Evolutionary conservation across 2,113 vertebrate genomes (phyloP).

Genomic region (Phylloscopus trochilus): DNA sequence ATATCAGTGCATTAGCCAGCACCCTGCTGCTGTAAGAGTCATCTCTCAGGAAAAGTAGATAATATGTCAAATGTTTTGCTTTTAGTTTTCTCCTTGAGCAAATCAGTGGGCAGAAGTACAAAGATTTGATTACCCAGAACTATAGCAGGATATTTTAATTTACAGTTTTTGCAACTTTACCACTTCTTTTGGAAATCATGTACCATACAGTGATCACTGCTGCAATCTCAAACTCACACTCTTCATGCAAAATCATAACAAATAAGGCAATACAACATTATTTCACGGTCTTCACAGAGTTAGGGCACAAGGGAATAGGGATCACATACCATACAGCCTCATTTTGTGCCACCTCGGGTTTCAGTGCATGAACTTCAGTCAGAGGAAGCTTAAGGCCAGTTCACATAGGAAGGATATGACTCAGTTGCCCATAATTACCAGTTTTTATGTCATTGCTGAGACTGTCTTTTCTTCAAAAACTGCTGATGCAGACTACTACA

Average conservation of each 20-base stretch:
- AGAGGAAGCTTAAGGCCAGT: neutral
- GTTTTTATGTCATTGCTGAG: neutral
- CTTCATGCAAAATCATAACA: neutral
- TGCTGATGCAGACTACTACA: neutral
- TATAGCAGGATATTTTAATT: neutral
- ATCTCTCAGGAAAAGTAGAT: neutral
- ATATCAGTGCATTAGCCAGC: neutral
- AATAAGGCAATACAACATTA: neutral
- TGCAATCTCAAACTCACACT: neutral
- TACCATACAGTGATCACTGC: neutral
- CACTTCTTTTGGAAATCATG: neutral
- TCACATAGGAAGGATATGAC: constrained; percentile 18
- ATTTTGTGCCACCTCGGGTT: neutral
- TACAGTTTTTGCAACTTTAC: neutral
- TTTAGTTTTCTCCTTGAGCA: neutral
- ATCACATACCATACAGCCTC: neutral
- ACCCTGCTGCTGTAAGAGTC: neutral
- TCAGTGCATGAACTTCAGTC: neutral
- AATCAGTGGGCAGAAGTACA: neutral
- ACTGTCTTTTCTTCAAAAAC: neutral
- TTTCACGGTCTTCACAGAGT: neutral
- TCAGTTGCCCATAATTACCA: constrained; percentile 33
- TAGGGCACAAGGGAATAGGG: neutral
- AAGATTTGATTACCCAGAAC: neutral
- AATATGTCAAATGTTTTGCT: neutral